phyloP scores from a whole-genome alignment of 1,140 invertebrate species.

The Oreohelix idahoensis region DNA sequence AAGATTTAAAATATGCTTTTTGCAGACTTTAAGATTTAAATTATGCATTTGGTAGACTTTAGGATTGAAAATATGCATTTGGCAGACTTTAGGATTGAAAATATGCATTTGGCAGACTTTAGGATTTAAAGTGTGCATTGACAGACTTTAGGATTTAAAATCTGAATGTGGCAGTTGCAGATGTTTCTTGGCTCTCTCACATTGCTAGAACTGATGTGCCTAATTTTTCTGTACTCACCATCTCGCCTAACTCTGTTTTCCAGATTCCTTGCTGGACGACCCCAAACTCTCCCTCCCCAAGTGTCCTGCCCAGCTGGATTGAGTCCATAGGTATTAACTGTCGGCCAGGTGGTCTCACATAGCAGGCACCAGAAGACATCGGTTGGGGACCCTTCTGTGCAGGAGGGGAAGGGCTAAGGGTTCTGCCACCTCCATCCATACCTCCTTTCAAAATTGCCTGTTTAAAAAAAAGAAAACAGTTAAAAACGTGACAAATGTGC shows the following conservation, averaged over 20 bases:
- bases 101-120: no score
- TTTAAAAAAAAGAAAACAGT: background rate
- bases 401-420: constrained; percentile 58
- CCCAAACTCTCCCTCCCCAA: constrained; percentile 97
- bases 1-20: no score
- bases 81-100: no score
- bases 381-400: constrained; percentile 58
- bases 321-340: constrained; percentile 96
- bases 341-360: constrained; percentile 77
- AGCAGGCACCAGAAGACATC: constrained; percentile 48
- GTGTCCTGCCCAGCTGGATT: constrained; percentile 93
- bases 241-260: constrained; percentile 90
- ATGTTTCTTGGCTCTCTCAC: no score
- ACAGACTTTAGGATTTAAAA: no score
- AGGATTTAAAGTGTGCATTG: no score
- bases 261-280: constrained; percentile 97
- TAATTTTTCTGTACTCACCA: constrained; percentile 76
- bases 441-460: constrained; percentile 63
- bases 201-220: no score
- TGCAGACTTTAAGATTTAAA: no score
- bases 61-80: no score
- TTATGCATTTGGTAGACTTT: no score
- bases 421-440: constrained; percentile 42
- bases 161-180: no score
- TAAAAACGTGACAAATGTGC: no score